Evolutionary conservation across 2,888 invertebrate species (phyloP).

Genomic region (Germaria angustata): DNA sequence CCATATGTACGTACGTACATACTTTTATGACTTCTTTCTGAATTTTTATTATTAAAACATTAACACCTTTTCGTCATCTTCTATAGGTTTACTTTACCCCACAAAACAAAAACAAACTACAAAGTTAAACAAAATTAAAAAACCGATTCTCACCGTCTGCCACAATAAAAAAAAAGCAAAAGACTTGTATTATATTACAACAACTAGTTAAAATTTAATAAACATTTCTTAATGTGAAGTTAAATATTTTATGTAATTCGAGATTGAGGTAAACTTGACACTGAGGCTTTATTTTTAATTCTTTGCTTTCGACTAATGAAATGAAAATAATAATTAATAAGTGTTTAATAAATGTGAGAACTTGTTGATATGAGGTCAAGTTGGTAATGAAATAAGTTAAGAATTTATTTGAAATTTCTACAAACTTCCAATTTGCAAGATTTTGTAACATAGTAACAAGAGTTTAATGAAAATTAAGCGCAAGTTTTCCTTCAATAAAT

Average conservation of each 20-base stretch:
- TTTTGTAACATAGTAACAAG: background rate
- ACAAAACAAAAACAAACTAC: background rate
- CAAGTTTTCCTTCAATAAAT: background rate
- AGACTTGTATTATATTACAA: conserved; percentile 22
- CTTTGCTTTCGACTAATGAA: background rate
- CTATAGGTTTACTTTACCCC: background rate
- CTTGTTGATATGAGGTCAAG: conserved; percentile 33
- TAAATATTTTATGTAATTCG: conserved; percentile 9
- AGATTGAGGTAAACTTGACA: conserved; percentile 43
- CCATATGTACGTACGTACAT: background rate
- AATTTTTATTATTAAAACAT: background rate
- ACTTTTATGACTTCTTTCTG: background rate
- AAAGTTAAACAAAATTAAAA: background rate
- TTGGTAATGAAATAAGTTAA: conserved; percentile 11
- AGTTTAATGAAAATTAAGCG: background rate
- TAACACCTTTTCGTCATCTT: background rate
- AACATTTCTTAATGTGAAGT: background rate
- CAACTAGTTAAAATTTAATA: background rate
- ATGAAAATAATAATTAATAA: conserved; percentile 11
- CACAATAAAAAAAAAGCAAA: background rate
- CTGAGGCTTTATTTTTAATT: conserved; percentile 13
- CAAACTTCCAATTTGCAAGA: background rate
- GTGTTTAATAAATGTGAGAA: conserved; percentile 5
- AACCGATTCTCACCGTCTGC: background rate
- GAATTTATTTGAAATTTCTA: background rate